Percentiles rank a stretch among this genome's conserved stretches.
Conservation (phyloP, 2,797 vertebrate genomes). For the Sciurus carolinensis region DNA sequence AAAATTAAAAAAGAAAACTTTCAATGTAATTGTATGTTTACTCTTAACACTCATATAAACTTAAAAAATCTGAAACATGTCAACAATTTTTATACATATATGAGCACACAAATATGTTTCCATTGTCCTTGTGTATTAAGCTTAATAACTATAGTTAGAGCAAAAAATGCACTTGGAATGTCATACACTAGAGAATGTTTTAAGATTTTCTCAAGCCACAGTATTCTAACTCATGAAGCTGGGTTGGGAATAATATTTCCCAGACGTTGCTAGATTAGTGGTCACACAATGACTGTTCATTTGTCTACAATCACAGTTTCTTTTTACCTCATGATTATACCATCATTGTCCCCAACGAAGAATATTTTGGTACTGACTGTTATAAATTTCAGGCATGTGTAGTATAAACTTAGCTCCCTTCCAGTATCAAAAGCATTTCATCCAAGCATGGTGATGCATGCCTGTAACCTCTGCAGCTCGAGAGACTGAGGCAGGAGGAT, state of each 20-base stretch:
- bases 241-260: conserved; percentile 18
- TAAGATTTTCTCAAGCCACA: neutral
- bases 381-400: conserved; percentile 19
- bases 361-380: conserved; percentile 23
- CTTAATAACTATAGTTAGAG: neutral
- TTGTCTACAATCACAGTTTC: neutral
- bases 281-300: neutral
- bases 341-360: neutral
- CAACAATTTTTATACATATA: neutral
- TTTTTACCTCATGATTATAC: conserved; percentile 4
- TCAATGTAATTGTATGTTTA: neutral
- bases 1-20: neutral
- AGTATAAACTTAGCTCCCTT: conserved; percentile 16
- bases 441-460: no score
- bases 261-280: neutral
- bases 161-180: neutral
- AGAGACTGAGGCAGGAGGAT: no score
- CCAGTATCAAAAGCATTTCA: neutral
- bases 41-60: neutral
- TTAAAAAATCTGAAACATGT: neutral
- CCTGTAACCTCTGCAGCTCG: no score
- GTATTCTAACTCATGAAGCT: neutral
- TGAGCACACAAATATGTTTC: neutral
- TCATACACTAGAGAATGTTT: neutral
- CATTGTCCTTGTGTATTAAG: neutral